phyloP scores from a whole-genome alignment of 1,140 invertebrate genomes.

The Drosophila santomea region DNA sequence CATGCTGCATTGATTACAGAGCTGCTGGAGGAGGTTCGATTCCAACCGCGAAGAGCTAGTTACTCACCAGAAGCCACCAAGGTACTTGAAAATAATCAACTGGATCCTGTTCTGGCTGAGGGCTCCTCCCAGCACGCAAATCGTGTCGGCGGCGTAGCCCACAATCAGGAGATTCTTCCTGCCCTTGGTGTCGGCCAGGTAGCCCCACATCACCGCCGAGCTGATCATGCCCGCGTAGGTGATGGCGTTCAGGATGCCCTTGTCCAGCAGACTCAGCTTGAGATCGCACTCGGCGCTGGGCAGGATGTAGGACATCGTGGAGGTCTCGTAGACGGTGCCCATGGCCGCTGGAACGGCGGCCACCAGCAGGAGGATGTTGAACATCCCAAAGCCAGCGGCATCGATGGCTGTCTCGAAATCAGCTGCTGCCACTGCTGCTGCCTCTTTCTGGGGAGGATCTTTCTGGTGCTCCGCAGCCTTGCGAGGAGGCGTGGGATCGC shows the following conservation, averaged over 20 bases:
- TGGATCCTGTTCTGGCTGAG: constrained; percentile 89
- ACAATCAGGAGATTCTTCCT: constrained; percentile 89
- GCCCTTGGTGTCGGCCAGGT: constrained; percentile 91
- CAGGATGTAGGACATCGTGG: constrained; percentile 89
- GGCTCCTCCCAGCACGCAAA: constrained; percentile 88
- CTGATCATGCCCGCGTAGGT: constrained; percentile 87
- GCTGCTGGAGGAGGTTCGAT: background rate
- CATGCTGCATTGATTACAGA: constrained; percentile 85
- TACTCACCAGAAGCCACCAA: constrained; percentile 91
- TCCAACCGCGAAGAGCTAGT: background rate
- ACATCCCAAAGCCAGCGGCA: constrained; percentile 88
- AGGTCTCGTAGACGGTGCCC: constrained; percentile 88
- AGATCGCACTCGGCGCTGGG: constrained; percentile 90
- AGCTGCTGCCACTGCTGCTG: constrained; percentile 70
- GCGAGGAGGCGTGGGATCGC: constrained; percentile 19
- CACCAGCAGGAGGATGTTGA: constrained; percentile 88
- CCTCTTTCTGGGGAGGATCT: constrained; percentile 6
- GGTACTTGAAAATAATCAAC: constrained; percentile 90
- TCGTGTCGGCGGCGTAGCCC: constrained; percentile 89
- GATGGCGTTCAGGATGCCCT: constrained; percentile 89
- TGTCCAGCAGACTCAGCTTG: constrained; percentile 87
- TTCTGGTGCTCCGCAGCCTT: constrained; percentile 13
- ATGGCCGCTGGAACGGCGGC: constrained; percentile 88
- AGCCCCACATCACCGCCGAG: constrained; percentile 93
- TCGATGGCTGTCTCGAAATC: constrained; percentile 88